Conservation (phyloP, 2,113 vertebrate species). For the Chaetops frenatus region DNA sequence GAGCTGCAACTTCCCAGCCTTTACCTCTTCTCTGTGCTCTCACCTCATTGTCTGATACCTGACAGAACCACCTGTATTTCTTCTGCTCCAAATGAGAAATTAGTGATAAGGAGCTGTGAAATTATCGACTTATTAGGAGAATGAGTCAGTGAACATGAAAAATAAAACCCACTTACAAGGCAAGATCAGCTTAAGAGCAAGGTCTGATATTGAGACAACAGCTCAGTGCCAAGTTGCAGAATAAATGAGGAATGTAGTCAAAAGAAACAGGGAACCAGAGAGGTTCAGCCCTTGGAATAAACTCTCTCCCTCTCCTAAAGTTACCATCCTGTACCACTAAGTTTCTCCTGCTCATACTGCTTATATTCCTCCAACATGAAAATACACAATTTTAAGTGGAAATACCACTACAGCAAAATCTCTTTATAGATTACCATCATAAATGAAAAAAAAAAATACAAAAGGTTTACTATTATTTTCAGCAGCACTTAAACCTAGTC, state of each 20-base stretch:
- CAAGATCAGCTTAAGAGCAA: conserved; percentile 19
- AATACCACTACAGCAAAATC: neutral
- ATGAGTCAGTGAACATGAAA: conserved; percentile 48
- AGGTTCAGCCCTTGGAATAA: neutral
- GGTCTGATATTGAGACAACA: neutral
- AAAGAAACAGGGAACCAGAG: neutral
- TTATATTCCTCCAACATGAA: neutral
- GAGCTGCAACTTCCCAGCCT: neutral
- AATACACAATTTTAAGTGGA: neutral
- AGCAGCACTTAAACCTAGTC: neutral
- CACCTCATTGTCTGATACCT: neutral
- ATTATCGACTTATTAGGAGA: conserved; percentile 14
- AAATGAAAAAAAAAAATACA: neutral
- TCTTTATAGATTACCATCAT: neutral
- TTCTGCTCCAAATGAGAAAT: neutral
- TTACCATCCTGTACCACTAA: neutral
- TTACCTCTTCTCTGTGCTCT: neutral
- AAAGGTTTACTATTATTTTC: neutral
- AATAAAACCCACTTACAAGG: conserved; percentile 4
- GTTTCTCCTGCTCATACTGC: neutral
- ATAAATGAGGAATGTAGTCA: neutral
- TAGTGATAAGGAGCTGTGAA: neutral
- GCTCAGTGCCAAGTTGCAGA: neutral
- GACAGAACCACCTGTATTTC: neutral
- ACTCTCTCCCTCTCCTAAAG: neutral